phyloP scores from a whole-genome alignment of 2,888 invertebrate species.

The Eupsilia transversa region DNA sequence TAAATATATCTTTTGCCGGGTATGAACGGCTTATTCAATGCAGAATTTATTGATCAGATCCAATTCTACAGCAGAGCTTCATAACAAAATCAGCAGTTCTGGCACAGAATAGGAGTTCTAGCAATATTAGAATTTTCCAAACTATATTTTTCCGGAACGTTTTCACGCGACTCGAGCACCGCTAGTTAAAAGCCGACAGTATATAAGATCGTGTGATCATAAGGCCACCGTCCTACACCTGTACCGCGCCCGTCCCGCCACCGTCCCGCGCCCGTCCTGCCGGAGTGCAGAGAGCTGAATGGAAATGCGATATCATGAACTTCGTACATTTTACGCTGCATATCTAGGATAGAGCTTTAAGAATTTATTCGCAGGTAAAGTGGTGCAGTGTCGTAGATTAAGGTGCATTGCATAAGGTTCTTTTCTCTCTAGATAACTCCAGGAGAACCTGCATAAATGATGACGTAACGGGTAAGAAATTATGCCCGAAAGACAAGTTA shows the following conservation, averaged over 20 bases:
- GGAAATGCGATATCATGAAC: slow-evolving; percentile 43
- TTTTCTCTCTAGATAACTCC: not conserved
- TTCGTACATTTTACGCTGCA: slow-evolving; percentile 17
- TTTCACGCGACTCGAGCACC: not conserved
- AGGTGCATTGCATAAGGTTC: not conserved
- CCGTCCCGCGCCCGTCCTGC: not conserved
- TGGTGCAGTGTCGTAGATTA: not conserved
- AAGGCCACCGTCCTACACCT: not conserved
- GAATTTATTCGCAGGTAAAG: slow-evolving; percentile 35
- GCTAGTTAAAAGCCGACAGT: slow-evolving; percentile 11
- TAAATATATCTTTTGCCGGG: not conserved
- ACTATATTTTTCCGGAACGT: slow-evolving; percentile 4
- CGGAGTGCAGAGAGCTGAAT: not conserved
- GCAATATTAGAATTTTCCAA: not conserved
- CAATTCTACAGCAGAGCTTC: not conserved
- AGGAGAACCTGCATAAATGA: not conserved
- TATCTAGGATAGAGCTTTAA: slow-evolving; percentile 10
- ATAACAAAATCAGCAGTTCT: not conserved
- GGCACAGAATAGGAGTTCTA: too few species aligned
- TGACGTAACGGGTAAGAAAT: not conserved
- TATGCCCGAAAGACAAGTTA: not conserved
- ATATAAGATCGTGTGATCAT: slow-evolving; percentile 21
- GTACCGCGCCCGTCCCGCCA: not conserved
- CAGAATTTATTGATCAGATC: not conserved
- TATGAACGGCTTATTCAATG: not conserved